phyloP scores from a whole-genome alignment of 2,113 vertebrate genomes.

The Limanda limanda region DNA sequence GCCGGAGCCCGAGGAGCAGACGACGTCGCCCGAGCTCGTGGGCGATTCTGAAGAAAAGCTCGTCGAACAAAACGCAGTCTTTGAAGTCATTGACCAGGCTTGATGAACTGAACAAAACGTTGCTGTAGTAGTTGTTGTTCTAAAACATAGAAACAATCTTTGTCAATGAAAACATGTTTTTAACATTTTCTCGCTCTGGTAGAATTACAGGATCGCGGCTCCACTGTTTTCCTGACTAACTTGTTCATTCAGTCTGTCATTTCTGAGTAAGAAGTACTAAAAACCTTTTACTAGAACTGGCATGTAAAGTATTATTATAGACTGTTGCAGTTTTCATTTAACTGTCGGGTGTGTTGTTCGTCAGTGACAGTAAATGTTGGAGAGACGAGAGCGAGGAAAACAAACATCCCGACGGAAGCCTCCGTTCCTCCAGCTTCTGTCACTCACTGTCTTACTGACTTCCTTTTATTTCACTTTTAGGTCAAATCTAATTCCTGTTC shows the following conservation, averaged over 20 bases:
- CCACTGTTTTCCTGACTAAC: slow-evolving; percentile 49
- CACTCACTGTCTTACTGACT: no score
- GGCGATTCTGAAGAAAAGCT: slow-evolving; percentile 14
- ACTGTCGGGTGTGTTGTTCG: slow-evolving; percentile 46
- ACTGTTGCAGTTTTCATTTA: slow-evolving; percentile 45
- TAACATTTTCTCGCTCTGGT: slow-evolving; percentile 52
- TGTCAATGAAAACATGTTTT: slow-evolving; percentile 52
- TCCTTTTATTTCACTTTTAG: not conserved
- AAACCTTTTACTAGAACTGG: slow-evolving; percentile 46
- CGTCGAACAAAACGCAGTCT: slow-evolving; percentile 39
- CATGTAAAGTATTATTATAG: slow-evolving; percentile 46
- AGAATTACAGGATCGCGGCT: slow-evolving; percentile 40
- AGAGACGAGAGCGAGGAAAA: not conserved
- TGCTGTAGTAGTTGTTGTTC: slow-evolving; percentile 44
- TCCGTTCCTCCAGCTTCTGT: not conserved
- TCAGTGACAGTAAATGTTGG: slow-evolving; percentile 39
- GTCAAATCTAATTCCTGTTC: not conserved
- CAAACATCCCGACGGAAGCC: not conserved
- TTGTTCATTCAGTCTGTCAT: slow-evolving; percentile 37
- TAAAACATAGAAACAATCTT: slow-evolving; percentile 49
- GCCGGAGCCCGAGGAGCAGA: not conserved
- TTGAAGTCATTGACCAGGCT: slow-evolving; percentile 40
- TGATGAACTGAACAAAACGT: slow-evolving; percentile 54
- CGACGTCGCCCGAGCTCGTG: not conserved
- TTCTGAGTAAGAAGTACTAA: slow-evolving; percentile 30